A percentile compares a stretch with the other conserved stretches of the same genome.
Evolutionary conservation across 1,140 invertebrate genomes (phyloP).

Genomic region (Sarcophaga peregrina): DNA sequence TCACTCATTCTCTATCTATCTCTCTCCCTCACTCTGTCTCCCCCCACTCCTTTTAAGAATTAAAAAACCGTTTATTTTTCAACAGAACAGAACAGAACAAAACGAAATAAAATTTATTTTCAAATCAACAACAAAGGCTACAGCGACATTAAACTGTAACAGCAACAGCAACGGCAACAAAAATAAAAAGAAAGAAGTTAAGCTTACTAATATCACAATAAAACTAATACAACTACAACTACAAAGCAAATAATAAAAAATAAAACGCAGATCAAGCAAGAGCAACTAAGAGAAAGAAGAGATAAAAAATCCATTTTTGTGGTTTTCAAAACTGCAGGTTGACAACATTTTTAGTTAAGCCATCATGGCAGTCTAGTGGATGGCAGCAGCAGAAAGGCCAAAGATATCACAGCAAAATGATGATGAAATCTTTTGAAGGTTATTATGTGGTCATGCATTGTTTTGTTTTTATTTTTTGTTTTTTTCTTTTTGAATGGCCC

Average conservation of each 20-base stretch:
- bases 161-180: neutral
- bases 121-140: neutral
- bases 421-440: neutral
- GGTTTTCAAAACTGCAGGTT: constrained; percentile 37
- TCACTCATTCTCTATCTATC: neutral
- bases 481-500: too few species aligned
- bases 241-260: neutral
- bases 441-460: neutral
- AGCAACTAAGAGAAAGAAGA: neutral
- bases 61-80: too few species aligned
- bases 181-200: too few species aligned
- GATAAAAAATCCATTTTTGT: constrained; percentile 30
- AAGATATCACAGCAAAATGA: neutral
- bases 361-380: neutral
- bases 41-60: too few species aligned
- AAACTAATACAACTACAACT: neutral
- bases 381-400: neutral
- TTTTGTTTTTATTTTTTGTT: too few species aligned
- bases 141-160: neutral
- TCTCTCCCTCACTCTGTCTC: too few species aligned
- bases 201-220: too few species aligned
- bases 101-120: neutral
- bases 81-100: neutral
- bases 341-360: constrained; percentile 34
- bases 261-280: neutral